Base-by-base conservation (phyloP, 2,113 vertebrate species). In the Calonectris borealis region DNA sequence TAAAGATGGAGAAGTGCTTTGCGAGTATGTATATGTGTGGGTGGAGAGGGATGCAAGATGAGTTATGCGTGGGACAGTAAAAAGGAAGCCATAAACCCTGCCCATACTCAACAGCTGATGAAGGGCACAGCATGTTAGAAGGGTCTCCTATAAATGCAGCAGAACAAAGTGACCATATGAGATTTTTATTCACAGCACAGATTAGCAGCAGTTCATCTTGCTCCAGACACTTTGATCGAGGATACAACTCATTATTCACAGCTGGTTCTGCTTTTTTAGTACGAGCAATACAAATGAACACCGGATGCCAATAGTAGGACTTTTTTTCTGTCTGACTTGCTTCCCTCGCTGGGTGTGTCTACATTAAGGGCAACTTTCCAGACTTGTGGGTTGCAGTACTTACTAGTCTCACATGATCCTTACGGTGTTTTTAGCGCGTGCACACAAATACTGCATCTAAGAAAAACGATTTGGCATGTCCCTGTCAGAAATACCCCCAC, bases 201-300 rank as follows among this genome's bases (percentile, higher is more conserved):
- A 85, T 87, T 76, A 92, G 31, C 57, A 87, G 49, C 36, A 85
- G 58, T 79, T 89, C 83, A 58, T 93, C 73, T 76, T 95, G 77
- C 72, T 92, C 70, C 64, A 88, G 64, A 61, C 38, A 42, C 75
- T 92, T 85, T 91, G 93, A 91, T 91, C 78, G 88, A 76, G 68
- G 73, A 79, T 93, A 62, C 31, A 94, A 91, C 31, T 93, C 70
- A 86, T 73, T 94, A 75, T 73, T 87, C 86, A 58, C 78, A 94
- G 58, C 62, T 96, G 78, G 25, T 24, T 92, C 83, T 81, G 44
- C 26, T 93, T 96, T 52, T 95, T 73, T 27, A 93, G 83, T 54
- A 72, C 0, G 2, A 92, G 72, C 65, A 71, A 86, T 64, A 80
- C 68, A 94, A 73, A 87, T 16, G 51, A 94, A 58, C 46, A 38